A percentile compares a stretch with the other conserved stretches of the same genome.
phyloP scores from a whole-genome alignment of 2,797 vertebrate genomes.

The Rhynchonycteris naso region DNA sequence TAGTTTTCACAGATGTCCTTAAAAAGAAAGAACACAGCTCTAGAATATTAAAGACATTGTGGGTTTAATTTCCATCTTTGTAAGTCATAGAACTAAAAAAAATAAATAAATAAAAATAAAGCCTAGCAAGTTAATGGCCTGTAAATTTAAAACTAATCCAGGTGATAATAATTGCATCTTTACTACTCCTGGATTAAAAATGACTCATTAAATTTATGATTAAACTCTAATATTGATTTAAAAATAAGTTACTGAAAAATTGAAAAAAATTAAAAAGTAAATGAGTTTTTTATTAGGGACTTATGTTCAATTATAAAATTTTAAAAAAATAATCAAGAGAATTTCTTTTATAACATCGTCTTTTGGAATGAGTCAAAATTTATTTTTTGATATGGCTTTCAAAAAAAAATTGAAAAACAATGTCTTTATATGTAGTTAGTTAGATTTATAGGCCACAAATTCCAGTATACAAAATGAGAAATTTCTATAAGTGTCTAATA shows the following conservation, averaged over 20 bases:
- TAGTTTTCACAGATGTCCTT: neutral
- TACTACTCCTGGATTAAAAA: neutral
- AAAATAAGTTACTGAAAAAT: neutral
- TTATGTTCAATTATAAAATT: neutral
- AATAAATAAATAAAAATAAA: too few species aligned
- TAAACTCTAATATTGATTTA: conserved; percentile 7
- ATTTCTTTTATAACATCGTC: neutral
- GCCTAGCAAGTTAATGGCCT: neutral
- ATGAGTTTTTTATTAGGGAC: neutral
- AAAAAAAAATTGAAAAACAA: neutral
- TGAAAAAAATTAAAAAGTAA: conserved; percentile 3
- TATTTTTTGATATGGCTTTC: neutral
- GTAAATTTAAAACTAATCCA: neutral
- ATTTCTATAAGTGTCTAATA: neutral
- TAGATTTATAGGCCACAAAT: conserved; percentile 2
- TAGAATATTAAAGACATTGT: neutral
- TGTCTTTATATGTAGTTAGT: neutral
- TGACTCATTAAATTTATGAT: neutral
- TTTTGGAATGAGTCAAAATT: neutral
- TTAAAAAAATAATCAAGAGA: neutral
- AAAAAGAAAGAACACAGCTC: neutral
- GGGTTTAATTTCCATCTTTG: neutral
- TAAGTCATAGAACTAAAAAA: neutral
- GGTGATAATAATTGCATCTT: neutral
- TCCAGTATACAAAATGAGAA: neutral